phyloP scores from a whole-genome alignment of 2,888 invertebrate species.

The Nomada flava region DNA sequence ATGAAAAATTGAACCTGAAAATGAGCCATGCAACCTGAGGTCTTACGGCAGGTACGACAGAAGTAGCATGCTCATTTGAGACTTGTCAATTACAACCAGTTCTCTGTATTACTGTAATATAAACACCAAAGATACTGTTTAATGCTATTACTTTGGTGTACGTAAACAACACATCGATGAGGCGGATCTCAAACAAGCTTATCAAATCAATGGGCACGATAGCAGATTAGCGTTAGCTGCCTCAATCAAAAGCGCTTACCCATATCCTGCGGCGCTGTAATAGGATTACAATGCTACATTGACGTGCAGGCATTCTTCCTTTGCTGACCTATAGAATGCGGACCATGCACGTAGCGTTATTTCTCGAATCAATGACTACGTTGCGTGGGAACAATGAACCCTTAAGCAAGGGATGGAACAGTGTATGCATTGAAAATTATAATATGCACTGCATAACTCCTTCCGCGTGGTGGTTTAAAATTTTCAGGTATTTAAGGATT shows the following conservation, averaged over 20 bases:
- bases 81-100: not conserved
- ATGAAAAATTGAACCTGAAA: too few relatives aligned
- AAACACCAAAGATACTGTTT: not conserved
- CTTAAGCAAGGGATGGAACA: not conserved
- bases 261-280: slow-evolving; percentile 15
- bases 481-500: too few relatives aligned
- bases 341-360: not conserved
- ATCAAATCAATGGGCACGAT: slow-evolving; percentile 30
- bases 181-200: slow-evolving; percentile 38
- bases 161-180: slow-evolving; percentile 5
- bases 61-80: not conserved
- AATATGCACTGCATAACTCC: not conserved
- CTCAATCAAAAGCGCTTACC: slow-evolving; percentile 27
- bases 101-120: not conserved
- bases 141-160: slow-evolving; percentile 25
- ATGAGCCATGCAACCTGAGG: too few relatives aligned
- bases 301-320: slow-evolving; percentile 5
- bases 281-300: slow-evolving; percentile 29
- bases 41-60: too few relatives aligned
- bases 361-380: slow-evolving; percentile 13
- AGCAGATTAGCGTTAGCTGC: slow-evolving; percentile 23
- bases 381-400: not conserved
- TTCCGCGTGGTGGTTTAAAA: too few relatives aligned
- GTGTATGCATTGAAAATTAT: not conserved
- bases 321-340: not conserved